Evolutionary conservation across 2,797 vertebrate genomes (phyloP).

Genomic region (Liasis olivaceus): DNA sequence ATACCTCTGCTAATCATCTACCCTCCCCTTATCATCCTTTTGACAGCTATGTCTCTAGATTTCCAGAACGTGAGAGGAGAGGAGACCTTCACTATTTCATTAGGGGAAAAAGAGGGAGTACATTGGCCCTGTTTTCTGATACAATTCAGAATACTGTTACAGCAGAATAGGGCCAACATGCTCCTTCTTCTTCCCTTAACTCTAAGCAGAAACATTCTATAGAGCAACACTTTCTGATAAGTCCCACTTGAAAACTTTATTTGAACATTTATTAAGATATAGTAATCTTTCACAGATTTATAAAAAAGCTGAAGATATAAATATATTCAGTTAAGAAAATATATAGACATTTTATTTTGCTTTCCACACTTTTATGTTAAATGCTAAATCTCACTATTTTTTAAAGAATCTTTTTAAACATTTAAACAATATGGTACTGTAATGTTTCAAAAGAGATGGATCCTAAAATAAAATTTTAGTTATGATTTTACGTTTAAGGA

Average conservation of each 20-base stretch:
- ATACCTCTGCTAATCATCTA: not conserved
- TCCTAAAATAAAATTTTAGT: not conserved
- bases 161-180: not conserved
- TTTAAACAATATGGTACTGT: not conserved
- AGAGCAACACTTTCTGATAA: not conserved
- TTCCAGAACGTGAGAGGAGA: not conserved
- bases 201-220: not conserved
- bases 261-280: not conserved
- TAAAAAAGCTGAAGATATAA: not conserved
- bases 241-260: not conserved
- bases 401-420: not conserved
- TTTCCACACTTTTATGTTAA: not conserved
- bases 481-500: not conserved
- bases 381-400: not conserved
- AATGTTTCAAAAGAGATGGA: not conserved
- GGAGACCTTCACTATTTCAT: not conserved
- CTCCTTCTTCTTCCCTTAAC: not conserved
- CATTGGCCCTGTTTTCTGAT: too few relatives aligned
- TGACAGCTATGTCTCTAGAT: not conserved
- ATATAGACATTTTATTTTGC: not conserved
- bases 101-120: not conserved
- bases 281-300: not conserved
- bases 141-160: not conserved
- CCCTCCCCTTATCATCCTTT: not conserved
- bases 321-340: not conserved